Evolutionary conservation across 2,113 vertebrate genomes (phyloP), one percentile per base, ranked within the genome.

Genomic region (Phrynosoma blainvillii): DNA sequence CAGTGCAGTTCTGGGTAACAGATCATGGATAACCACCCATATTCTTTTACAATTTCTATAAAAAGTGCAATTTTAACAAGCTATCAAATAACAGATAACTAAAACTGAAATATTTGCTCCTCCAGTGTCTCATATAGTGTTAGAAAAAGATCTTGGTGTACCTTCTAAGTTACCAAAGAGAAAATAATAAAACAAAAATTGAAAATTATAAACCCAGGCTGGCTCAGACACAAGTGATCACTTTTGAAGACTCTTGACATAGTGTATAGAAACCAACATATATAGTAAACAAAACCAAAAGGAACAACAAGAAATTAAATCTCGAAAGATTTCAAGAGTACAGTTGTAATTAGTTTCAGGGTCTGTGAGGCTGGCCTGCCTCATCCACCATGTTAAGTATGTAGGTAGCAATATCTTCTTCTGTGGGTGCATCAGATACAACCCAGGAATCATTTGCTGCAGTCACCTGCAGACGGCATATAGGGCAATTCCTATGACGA

Each of bases 371-470:
- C 93, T 98, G 97, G 68, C 99, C 99, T 0, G 97, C 99, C 92
- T 99, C 98, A 30, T 99, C 99, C 3, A 98, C 98, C 96, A 99
- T 95, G 95, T 99, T 99, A 71, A 99, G 98, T 92, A 99, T 99
- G 71, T 99, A 99, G 86, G 97, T 97, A 30, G 98, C 98, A 13
- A 99, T 94, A 89, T 99, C 99, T 47, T 99, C 98, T 94, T 99
- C 98, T 5, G 99, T 99, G 73, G 99, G 99, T 21, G 98, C 98
- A 42, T 99, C 98, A 18, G 99, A 98, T 86, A 99, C 98, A 42
- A 99, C 98, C 99, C 99, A 99, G 3, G 98, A 99, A 27, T 99
- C 99, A 74, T 98, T 98, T 85, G 97, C 97, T 81, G 98, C 98
- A 0, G 98, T 98, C 93, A 99, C 98, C 56, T 99, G 98, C 75